Percentiles rank a stretch among this genome's conserved stretches.
Conservation (phyloP, 2,113 vertebrate genomes). For the Saguinus midas region DNA sequence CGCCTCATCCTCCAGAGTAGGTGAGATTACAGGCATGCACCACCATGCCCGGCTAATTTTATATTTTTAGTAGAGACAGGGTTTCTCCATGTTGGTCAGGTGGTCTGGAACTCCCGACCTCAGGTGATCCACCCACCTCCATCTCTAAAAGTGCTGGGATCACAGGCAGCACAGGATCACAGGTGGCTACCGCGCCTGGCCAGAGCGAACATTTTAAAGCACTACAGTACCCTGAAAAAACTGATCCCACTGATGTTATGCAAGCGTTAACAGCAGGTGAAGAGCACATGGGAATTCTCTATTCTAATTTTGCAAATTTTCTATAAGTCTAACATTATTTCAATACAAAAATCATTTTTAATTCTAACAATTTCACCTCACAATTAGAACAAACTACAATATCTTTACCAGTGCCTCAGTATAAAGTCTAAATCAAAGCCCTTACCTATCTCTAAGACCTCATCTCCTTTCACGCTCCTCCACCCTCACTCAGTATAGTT, state of each 20-base stretch:
- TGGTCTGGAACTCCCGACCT: too few relatives aligned
- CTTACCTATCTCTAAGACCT: background rate
- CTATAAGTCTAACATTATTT: background rate
- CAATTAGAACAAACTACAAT: slow-evolving; percentile 21
- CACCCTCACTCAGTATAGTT: background rate
- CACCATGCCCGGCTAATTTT: too few relatives aligned
- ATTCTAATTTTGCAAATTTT: background rate
- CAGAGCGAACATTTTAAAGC: background rate
- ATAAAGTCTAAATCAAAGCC: background rate
- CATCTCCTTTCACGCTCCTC: background rate
- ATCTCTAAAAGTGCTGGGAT: too few relatives aligned
- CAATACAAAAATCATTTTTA: background rate
- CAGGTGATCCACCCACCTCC: too few relatives aligned
- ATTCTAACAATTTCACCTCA: background rate
- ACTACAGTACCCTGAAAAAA: background rate
- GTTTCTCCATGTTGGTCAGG: too few relatives aligned
- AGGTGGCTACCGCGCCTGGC: too few relatives aligned
- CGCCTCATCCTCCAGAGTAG: too few relatives aligned
- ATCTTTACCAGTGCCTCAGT: background rate
- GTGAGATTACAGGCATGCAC: too few relatives aligned
- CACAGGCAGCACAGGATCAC: too few relatives aligned
- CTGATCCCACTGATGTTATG: background rate
- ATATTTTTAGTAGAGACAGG: too few relatives aligned
- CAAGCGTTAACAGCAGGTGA: background rate
- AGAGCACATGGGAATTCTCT: background rate